Base-by-base conservation (phyloP, 2,113 vertebrate genomes). In the Lagopus leucura region DNA sequence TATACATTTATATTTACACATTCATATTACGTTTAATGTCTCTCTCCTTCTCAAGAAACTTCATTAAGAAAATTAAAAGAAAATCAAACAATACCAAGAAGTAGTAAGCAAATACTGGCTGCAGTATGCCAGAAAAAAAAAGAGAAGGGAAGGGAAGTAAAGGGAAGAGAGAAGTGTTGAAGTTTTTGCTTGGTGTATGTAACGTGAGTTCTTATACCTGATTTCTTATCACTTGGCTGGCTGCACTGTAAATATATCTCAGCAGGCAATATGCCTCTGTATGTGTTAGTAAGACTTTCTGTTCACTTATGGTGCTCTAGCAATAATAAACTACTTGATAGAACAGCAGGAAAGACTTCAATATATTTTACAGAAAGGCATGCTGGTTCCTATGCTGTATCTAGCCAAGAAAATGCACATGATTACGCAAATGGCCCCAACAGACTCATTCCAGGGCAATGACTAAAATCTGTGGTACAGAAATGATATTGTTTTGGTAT, bases 271-370 rank as follows among this genome's bases (percentile, higher is more conserved):
- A 12, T 55, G 36, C 58, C 24, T 80, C 40, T 3, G 11, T 80
- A 42, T 77, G 72, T 54, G 81, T 94, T 95, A 92, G n/a, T 40
- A 93, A 79, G 74, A 61, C 19, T 89, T 90, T 72, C 79, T 73
- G 16, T 72, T 95, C 89, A 89, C 43, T 84, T 76, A 65, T 3
- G 18, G 36, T 73, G 30, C 48, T 76, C 74, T 87, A 78, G 16
- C 47, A 90, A 82, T 92, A 89, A 82, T 30, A 75, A 48, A 88
- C 38, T 67, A 43, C 90, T 92, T 84, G 43, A 82, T 0, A 87
- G 86, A 92, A 45, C 74, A 94, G 77, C 83, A 90, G 88, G 90
- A 28, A 45, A 22, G 36, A 30, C 82, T 74, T 86, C 81, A 84
- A 25, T 69, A 18, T 2, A 20, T 90, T 86, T 84, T 75, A 69